A percentile compares a stretch with the other conserved stretches of the same genome.
phyloP scores from a whole-genome alignment of 2,113 vertebrate genomes.

The Corydoras sp. region DNA sequence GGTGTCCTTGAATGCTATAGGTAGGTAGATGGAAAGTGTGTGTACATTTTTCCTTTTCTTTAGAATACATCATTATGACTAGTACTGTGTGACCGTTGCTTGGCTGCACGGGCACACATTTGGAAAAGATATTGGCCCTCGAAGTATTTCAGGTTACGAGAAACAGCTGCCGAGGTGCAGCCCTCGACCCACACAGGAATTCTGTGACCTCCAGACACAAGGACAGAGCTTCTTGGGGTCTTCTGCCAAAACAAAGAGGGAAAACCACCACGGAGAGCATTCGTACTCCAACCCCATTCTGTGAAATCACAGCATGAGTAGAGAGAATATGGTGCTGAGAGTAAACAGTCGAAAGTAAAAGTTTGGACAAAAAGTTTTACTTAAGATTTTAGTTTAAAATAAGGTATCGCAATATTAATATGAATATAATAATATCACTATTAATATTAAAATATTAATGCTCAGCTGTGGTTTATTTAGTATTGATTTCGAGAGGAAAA shows the following conservation, averaged over 20 bases:
- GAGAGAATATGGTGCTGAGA: not conserved
- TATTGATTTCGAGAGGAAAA: no score
- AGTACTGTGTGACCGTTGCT: conserved; percentile 40
- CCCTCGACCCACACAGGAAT: conserved; percentile 49
- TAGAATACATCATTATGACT: not conserved
- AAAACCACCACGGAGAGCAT: not conserved
- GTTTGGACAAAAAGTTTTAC: no score
- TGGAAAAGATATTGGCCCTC: conserved; percentile 66
- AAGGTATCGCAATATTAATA: no score
- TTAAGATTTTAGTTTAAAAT: no score
- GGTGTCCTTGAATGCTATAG: no score
- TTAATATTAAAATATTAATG: no score
- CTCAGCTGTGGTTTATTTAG: no score
- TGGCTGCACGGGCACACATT: conserved; percentile 56
- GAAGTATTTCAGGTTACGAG: conserved; percentile 70
- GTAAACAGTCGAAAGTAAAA: not conserved
- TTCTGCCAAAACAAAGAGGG: conserved; percentile 11
- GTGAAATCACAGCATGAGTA: not conserved
- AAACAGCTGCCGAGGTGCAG: conserved; percentile 67
- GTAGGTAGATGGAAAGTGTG: not conserved
- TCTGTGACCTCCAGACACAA: conserved; percentile 35
- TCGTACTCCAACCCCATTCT: not conserved
- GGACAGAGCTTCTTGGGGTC: conserved; percentile 18
- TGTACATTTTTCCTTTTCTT: not conserved
- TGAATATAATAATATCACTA: no score